Percentiles rank a stretch among this genome's conserved stretches.
These are phyloP conservation scores for Schizaphis graminum DNA, from an alignment of 2,888 invertebrate genomes.

Conservation along the genomic window DNA sequence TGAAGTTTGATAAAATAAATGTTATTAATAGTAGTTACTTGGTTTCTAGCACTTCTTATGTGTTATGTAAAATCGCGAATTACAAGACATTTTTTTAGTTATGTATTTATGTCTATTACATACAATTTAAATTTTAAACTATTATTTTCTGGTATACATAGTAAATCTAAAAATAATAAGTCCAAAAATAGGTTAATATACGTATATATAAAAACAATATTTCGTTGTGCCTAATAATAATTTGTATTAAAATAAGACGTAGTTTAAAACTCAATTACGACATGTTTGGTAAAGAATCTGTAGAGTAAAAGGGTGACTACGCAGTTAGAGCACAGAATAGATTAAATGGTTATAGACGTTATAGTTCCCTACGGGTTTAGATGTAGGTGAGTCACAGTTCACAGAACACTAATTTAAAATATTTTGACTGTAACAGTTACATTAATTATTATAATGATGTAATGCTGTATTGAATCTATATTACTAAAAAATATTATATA, in stretches of 20 bases:
- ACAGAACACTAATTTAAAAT: neutral
- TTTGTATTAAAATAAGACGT: constrained; percentile 17
- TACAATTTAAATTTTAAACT: neutral
- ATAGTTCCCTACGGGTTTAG: neutral
- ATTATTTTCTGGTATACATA: neutral
- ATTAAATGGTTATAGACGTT: too few relatives aligned
- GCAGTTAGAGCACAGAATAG: neutral
- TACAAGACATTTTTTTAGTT: neutral
- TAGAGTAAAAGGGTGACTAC: constrained; percentile 40
- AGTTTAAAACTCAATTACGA: neutral
- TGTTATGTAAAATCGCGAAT: neutral
- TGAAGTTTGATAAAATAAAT: neutral
- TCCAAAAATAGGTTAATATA: neutral
- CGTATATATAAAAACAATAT: neutral
- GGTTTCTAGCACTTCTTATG: neutral
- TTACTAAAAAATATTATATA: neutral
- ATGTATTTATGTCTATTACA: neutral
- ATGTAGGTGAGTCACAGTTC: neutral
- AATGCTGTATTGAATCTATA: neutral
- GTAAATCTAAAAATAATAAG: neutral
- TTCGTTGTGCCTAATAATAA: neutral
- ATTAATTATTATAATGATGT: neutral
- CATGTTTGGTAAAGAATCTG: constrained; percentile 1
- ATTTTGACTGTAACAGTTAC: neutral
- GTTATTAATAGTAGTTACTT: neutral